A percentile compares a stretch with the other conserved stretches of the same genome.
Conservation (phyloP, 2,888 invertebrate species). For the Ectemnius continuus region DNA sequence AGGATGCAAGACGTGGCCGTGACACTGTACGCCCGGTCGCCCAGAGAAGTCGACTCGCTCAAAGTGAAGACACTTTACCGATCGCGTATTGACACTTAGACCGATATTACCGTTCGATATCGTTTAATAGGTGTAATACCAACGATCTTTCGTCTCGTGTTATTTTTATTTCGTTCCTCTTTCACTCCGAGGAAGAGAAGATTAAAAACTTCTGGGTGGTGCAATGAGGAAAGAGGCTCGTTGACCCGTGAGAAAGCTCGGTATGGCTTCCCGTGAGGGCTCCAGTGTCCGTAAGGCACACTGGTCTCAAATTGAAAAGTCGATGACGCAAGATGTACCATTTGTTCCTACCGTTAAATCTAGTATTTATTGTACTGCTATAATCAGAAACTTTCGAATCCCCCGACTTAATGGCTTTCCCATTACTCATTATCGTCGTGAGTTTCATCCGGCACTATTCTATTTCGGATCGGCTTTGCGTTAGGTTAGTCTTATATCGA, state of each 20-base stretch:
- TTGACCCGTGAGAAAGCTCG: slow-evolving; percentile 38
- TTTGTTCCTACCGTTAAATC: slow-evolving; percentile 13
- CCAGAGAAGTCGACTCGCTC: no score
- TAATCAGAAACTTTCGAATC: slow-evolving; percentile 4
- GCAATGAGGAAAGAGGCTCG: slow-evolving; percentile 11
- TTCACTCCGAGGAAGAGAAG: neutral
- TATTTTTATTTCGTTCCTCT: neutral
- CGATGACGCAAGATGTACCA: slow-evolving; percentile 11
- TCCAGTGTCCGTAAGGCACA: slow-evolving; percentile 13
- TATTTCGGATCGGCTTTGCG: no score
- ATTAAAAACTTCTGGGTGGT: neutral
- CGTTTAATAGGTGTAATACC: no score
- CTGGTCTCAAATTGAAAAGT: slow-evolving; percentile 6
- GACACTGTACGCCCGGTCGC: no score
- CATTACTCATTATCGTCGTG: neutral
- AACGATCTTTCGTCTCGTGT: no score
- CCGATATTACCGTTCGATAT: no score
- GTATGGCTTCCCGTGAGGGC: slow-evolving; percentile 34
- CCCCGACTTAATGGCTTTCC: neutral
- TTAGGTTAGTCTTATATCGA: no score
- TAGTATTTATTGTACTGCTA: neutral
- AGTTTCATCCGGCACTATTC: no score
- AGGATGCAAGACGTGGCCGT: no score
- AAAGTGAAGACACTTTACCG: no score
- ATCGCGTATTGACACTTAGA: no score